These are phyloP conservation scores for Willowsia nigromaculata DNA, from an alignment of 2,888 invertebrate genomes.

Conservation along the genomic window DNA sequence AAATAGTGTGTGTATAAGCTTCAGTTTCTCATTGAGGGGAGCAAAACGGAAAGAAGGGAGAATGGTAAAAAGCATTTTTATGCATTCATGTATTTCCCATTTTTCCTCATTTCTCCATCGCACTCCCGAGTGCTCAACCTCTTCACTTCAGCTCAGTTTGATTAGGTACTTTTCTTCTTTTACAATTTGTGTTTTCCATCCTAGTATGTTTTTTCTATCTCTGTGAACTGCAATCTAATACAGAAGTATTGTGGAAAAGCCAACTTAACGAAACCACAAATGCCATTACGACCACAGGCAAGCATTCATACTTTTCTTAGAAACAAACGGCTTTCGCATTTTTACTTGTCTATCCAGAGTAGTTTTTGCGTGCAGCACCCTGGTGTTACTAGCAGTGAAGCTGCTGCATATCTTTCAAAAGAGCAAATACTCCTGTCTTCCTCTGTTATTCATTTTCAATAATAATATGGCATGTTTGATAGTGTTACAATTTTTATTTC, in stretches of 20 bases:
- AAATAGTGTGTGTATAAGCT: not conserved
- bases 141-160: not conserved
- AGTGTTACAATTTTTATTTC: not conserved
- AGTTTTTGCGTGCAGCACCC: not conserved
- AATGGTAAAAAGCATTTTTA: too few species aligned
- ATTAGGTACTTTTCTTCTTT: constrained; percentile 33
- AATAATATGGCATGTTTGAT: not conserved
- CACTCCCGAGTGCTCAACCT: not conserved
- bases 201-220: not conserved
- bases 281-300: not conserved
- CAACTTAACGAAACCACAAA: constrained; percentile 4
- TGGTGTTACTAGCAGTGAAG: too few species aligned
- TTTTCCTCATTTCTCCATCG: not conserved
- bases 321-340: not conserved
- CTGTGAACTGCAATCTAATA: not conserved
- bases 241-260: not conserved
- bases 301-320: not conserved
- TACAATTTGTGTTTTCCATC: not conserved
- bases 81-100: not conserved
- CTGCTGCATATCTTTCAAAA: too few species aligned
- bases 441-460: not conserved
- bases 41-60: not conserved
- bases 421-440: too few species aligned
- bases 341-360: constrained; percentile 14
- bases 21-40: not conserved